Conservation (phyloP, 2,888 invertebrate genomes). For the Cephus pygmeus region DNA sequence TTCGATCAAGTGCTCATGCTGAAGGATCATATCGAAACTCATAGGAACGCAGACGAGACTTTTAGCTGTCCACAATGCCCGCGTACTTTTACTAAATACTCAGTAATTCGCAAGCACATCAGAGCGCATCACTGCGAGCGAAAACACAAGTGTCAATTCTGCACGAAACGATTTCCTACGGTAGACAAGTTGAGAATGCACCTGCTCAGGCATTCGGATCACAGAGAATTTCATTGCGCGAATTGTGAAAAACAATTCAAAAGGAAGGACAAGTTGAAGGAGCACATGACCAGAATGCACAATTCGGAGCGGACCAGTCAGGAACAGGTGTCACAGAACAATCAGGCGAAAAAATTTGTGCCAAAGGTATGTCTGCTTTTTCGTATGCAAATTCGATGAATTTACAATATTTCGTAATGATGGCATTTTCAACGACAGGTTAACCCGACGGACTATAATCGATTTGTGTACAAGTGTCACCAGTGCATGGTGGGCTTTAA, state of each 20-base stretch:
- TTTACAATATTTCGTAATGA: neutral
- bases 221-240: conserved; percentile 78
- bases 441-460: conserved; percentile 75
- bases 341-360: conserved; percentile 68
- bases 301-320: conserved; percentile 64
- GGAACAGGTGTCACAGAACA: conserved; percentile 40
- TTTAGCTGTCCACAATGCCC: conserved; percentile 78
- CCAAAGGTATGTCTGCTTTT: conserved; percentile 66
- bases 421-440: conserved; percentile 37
- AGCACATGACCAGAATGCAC: conserved; percentile 79
- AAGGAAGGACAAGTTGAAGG: conserved; percentile 79
- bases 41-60: conserved; percentile 72
- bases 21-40: conserved; percentile 75
- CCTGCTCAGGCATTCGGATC: conserved; percentile 68
- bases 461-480: conserved; percentile 82
- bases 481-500: conserved; percentile 82
- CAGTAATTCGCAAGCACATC: conserved; percentile 79
- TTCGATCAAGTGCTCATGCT: conserved; percentile 75
- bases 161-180: conserved; percentile 77
- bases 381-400: neutral
- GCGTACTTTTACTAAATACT: conserved; percentile 74
- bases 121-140: conserved; percentile 78
- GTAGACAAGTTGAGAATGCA: conserved; percentile 80
- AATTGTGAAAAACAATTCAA: conserved; percentile 83
- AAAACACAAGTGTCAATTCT: conserved; percentile 76